These are phyloP conservation scores for Mungos mungo DNA, from an alignment of 2,113 vertebrate species.

Conservation along the genomic window DNA sequence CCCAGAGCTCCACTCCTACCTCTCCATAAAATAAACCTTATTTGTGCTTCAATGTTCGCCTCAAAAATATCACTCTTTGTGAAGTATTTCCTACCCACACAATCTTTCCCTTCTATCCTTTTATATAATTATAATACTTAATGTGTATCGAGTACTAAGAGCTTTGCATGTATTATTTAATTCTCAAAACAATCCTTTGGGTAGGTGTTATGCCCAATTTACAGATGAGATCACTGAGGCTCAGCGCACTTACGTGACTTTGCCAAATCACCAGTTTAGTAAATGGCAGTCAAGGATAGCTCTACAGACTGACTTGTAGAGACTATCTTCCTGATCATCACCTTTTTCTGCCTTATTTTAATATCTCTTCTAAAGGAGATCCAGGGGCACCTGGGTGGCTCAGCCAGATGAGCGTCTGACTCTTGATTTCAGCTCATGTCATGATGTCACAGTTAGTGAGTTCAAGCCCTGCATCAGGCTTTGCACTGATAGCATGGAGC, in stretches of 20 bases:
- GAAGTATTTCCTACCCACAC: background rate
- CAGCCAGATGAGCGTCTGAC: no score
- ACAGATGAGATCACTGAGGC: background rate
- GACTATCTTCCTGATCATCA: background rate
- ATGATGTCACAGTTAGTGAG: no score
- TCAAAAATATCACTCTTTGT: background rate
- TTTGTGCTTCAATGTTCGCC: background rate
- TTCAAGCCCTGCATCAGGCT: no score
- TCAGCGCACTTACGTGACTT: background rate
- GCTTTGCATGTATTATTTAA: background rate
- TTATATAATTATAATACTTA: background rate
- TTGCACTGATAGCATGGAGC: no score
- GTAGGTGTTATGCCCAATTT: background rate
- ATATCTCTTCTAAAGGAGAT: background rate
- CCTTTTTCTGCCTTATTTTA: background rate
- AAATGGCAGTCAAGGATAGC: background rate
- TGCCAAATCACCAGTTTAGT: background rate
- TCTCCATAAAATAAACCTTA: background rate
- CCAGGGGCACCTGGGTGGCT: no score
- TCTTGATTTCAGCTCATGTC: no score
- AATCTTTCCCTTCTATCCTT: background rate
- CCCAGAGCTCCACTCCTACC: background rate
- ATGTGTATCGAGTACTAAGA: background rate
- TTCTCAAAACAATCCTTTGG: background rate
- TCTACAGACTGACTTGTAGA: background rate